These are phyloP conservation scores for Epinotia nisella DNA, from an alignment of 2,888 invertebrate genomes.

Conservation along the genomic window DNA sequence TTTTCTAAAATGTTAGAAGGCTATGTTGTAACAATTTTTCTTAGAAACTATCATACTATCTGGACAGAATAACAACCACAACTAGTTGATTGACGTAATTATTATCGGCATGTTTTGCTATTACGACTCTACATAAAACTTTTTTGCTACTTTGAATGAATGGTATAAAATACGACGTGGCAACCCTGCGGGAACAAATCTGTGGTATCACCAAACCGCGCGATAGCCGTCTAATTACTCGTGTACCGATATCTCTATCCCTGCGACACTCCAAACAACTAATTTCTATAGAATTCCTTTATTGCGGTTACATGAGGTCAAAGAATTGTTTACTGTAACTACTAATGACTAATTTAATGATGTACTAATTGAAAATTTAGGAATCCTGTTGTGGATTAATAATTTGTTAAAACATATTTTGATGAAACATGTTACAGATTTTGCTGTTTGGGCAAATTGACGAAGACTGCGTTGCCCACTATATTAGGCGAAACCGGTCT, in stretches of 20 bases:
- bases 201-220: conserved; percentile 33
- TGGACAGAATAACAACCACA: too few relatives aligned
- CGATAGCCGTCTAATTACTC: conserved; percentile 43
- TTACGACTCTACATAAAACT: not conserved
- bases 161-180: not conserved
- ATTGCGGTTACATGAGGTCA: conserved; percentile 6
- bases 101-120: not conserved
- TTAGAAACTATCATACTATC: too few relatives aligned
- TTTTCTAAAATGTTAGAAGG: too few relatives aligned
- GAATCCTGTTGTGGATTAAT: too few relatives aligned
- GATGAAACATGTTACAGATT: too few relatives aligned
- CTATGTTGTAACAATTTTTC: too few relatives aligned
- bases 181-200: conserved; percentile 31
- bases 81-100: too few relatives aligned
- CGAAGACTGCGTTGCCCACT: too few relatives aligned
- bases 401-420: too few relatives aligned
- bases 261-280: conserved; percentile 37
- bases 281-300: conserved; percentile 36
- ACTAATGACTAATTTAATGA: too few relatives aligned
- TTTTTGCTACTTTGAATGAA: not conserved
- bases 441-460: too few relatives aligned
- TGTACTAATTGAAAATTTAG: not conserved
- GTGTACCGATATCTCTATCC: conserved; percentile 39
- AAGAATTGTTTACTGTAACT: not conserved
- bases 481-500: too few relatives aligned